Evolutionary conservation across 2,113 vertebrate genomes (phyloP).

Genomic region (Marcusenius ussheri): DNA sequence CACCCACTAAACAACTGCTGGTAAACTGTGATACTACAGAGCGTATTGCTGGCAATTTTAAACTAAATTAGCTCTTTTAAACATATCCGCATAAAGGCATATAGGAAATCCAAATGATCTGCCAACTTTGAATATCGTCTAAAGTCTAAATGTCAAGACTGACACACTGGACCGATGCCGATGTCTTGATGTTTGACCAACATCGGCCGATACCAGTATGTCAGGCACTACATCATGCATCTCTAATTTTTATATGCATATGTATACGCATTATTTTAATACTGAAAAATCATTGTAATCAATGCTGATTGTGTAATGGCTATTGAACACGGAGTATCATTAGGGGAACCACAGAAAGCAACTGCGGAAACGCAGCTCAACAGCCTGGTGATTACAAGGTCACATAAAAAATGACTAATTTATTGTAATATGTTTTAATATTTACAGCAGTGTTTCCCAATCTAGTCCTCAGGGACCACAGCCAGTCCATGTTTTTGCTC

Average conservation of each 20-base stretch:
- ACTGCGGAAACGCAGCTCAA: not conserved
- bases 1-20: not conserved
- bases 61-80: not conserved
- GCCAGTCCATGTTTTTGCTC: not conserved
- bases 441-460: not conserved
- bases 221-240: not conserved
- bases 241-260: not conserved
- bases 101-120: not conserved
- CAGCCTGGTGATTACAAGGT: not conserved
- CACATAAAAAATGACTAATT: not conserved
- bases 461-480: not conserved
- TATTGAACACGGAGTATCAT: not conserved
- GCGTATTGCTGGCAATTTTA: not conserved
- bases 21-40: not conserved
- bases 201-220: not conserved
- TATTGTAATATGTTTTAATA: not conserved
- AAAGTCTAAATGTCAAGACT: not conserved
- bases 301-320: not conserved
- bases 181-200: not conserved
- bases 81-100: not conserved
- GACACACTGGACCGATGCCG: not conserved
- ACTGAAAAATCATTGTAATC: not conserved
- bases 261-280: not conserved
- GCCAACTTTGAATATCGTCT: not conserved
- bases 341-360: not conserved